A percentile compares a stretch with the other conserved stretches of the same genome.
Conservation (phyloP, 2,113 vertebrate species). For the Perca schrenkii region DNA sequence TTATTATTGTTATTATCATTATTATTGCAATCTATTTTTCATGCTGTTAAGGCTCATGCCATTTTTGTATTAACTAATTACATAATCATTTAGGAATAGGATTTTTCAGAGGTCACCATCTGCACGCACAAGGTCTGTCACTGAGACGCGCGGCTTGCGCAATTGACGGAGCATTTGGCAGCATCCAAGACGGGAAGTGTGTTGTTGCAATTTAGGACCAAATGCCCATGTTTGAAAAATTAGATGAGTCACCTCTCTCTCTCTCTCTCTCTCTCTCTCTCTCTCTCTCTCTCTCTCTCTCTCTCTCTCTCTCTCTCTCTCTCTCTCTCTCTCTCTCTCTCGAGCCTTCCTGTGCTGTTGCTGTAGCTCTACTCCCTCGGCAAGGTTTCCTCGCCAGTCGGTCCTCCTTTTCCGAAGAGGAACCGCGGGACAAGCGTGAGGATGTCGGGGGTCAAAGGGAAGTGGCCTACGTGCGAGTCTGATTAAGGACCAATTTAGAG, state of each 20-base stretch:
- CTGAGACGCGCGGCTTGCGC: constrained; percentile 2
- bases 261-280: not conserved
- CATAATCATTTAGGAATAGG: not conserved
- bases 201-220: constrained; percentile 83
- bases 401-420: constrained; percentile 86
- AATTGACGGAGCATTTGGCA: constrained; percentile 78
- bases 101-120: constrained; percentile 69
- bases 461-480: constrained; percentile 77
- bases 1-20: too few species aligned
- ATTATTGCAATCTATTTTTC: not conserved
- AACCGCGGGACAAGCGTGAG: constrained; percentile 79
- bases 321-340: constrained; percentile 43
- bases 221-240: constrained; percentile 75
- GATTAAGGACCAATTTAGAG: constrained; percentile 68
- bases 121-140: constrained; percentile 53
- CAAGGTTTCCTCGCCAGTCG: constrained; percentile 87
- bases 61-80: not conserved
- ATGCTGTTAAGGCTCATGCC: not conserved
- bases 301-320: too few species aligned
- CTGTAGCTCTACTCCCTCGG: constrained; percentile 66
- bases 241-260: constrained; percentile 78
- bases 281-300: too few species aligned
- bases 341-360: constrained; percentile 75
- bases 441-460: constrained; percentile 77
- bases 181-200: constrained; percentile 79